Evolutionary conservation across 2,113 vertebrate species (phyloP).

Genomic region (Procavia capensis): DNA sequence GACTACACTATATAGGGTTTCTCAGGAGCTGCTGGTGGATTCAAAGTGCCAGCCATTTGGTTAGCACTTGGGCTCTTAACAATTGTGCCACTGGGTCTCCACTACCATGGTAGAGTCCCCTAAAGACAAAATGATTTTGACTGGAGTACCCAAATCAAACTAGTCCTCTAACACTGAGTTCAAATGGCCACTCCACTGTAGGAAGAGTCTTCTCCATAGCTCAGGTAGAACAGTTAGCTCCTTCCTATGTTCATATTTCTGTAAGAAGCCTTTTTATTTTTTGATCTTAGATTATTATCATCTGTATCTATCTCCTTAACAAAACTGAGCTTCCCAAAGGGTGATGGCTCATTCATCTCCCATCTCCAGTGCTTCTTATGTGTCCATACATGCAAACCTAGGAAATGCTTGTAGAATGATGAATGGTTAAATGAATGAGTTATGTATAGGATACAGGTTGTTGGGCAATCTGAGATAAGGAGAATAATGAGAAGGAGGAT

Average conservation of each 20-base stretch:
- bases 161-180: not conserved
- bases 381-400: not conserved
- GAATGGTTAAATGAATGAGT: not conserved
- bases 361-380: not conserved
- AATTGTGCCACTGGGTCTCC: too few species aligned
- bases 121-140: not conserved
- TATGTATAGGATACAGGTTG: not conserved
- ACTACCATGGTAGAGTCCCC: not conserved
- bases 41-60: too few species aligned
- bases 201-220: not conserved
- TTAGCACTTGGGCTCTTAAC: too few species aligned
- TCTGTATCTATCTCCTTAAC: not conserved
- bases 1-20: too few species aligned
- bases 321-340: not conserved
- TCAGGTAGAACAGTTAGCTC: not conserved
- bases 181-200: accelerated
- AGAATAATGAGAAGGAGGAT: not conserved
- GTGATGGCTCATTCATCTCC: not conserved
- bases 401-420: not conserved
- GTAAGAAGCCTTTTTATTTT: not conserved
- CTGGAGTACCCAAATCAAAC: not conserved
- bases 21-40: too few species aligned
- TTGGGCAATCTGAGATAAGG: not conserved
- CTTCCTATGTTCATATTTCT: not conserved
- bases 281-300: not conserved